Evolutionary conservation across 2,113 vertebrate genomes (phyloP), one percentile per base, ranked within the genome.

Genomic region (Proteles cristata): DNA sequence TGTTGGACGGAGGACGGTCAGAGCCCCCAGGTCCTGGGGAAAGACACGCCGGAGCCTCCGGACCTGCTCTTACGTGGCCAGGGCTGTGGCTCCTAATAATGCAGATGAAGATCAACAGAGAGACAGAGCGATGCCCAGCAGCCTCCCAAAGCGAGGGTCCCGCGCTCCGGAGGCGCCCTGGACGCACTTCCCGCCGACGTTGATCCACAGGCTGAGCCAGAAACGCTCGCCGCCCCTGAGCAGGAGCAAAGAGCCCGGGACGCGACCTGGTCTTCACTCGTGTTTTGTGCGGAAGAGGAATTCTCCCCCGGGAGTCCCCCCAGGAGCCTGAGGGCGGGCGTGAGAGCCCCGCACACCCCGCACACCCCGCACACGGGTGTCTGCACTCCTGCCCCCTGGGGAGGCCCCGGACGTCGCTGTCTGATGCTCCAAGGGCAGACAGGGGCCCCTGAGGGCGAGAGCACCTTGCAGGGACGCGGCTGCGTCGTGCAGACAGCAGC

Each of bases 361-460:
- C 2, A 25, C 39, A 39, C 23, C 28, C 17, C 0, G 2, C 19
- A 63, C 10, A 33, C 48, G 12, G 28, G 6, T 0, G 10, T 21
- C 80, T 2, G 2, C 2, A 0, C 1, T 0, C 0, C 0, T 2
- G 2, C 25, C 7, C 7, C 6, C 50, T 33, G 2, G 48, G 21
- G 4, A 14, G 19, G 7, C 1, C 16, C 43, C 19, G 1, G 0
- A 2, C 0, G 26, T 2, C 2, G 3, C 11, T 28, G 10, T 61
- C 39, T 2, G 3, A 55, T 3, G 8, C 39, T 12, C 19, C 2
- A 14, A 33, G 25, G 3, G 28, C 10, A 2, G 61, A 1, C 4
- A 0, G 12, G 1, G 73, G n/a, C 7, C 11, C 50, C 8, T 0
- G 15, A 4, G 19, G 73, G 12, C 55, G 43, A 45, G 35, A 71